Conservation (phyloP, 1,140 invertebrate genomes). For the Triops longicaudatus region DNA sequence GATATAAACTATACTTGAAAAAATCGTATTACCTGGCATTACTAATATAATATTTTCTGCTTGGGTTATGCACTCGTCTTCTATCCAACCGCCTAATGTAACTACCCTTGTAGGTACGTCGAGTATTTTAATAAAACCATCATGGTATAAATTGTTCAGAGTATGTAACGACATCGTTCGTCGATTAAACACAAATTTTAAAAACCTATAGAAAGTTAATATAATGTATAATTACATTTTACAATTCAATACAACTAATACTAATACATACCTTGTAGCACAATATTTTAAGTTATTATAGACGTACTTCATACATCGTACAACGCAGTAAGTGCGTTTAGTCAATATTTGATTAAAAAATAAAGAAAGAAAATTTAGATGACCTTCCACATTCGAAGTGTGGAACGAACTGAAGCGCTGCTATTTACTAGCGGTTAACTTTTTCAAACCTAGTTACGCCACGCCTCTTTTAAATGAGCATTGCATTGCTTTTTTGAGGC, state of each 20-base stretch:
- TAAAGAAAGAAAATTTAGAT: too few species aligned
- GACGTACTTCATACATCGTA: too few species aligned
- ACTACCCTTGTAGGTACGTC: slow-evolving; percentile 55
- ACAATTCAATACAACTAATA: too few species aligned
- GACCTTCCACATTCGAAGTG: not conserved
- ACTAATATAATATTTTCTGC: slow-evolving; percentile 39
- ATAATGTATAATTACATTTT: too few species aligned
- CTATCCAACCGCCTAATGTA: slow-evolving; percentile 57
- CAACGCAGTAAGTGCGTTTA: too few species aligned
- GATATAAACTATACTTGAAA: too few species aligned
- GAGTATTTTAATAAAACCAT: slow-evolving; percentile 51
- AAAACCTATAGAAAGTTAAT: too few species aligned
- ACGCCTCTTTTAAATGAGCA: not conserved
- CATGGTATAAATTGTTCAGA: slow-evolving; percentile 18
- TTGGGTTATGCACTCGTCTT: slow-evolving; percentile 43
- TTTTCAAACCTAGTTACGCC: not conserved
- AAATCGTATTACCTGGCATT: slow-evolving; percentile 40
- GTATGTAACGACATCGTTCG: not conserved
- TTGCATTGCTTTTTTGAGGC: not conserved
- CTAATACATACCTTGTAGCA: too few species aligned
- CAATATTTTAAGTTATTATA: too few species aligned
- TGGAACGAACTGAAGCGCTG: not conserved
- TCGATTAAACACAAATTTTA: not conserved
- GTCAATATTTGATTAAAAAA: too few species aligned
- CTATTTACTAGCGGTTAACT: not conserved